Evolutionary conservation across 2,113 vertebrate genomes (phyloP).

Genomic region (Protomyctophum bolini): DNA sequence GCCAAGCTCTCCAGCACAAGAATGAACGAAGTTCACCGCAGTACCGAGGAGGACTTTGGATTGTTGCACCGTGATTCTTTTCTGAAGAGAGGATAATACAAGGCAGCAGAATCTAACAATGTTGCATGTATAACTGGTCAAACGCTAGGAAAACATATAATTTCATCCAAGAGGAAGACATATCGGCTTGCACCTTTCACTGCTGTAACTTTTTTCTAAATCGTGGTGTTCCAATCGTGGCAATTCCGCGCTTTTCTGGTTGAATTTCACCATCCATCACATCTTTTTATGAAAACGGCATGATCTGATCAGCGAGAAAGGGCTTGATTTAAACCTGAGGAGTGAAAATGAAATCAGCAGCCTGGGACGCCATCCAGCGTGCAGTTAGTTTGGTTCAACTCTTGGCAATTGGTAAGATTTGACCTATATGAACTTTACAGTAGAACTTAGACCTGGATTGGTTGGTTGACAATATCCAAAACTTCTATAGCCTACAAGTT

Average conservation of each 20-base stretch:
- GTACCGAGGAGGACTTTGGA: no score
- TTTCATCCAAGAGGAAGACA: not conserved
- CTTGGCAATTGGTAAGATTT: constrained; percentile 49
- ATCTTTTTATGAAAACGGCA: not conserved
- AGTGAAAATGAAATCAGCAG: constrained; percentile 33
- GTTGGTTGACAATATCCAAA: no score
- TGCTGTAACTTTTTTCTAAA: not conserved
- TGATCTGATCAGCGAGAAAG: no score
- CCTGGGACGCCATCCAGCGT: not conserved
- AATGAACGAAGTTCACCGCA: no score
- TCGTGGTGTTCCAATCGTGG: no score
- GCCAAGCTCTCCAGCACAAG: no score
- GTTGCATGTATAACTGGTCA: not conserved
- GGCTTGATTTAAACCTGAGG: not conserved
- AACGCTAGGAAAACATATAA: not conserved
- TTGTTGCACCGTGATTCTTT: no score
- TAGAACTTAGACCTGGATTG: no score
- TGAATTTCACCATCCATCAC: not conserved
- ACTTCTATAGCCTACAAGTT: no score
- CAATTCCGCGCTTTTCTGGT: no score
- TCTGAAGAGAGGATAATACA: not conserved
- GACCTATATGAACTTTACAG: no score
- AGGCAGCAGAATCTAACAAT: not conserved
- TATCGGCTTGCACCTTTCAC: constrained; percentile 26
- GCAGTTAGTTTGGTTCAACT: constrained; percentile 26